These are phyloP conservation scores for Philotrypesis tridentata DNA, from an alignment of 1,140 invertebrate genomes.

Conservation along the genomic window DNA sequence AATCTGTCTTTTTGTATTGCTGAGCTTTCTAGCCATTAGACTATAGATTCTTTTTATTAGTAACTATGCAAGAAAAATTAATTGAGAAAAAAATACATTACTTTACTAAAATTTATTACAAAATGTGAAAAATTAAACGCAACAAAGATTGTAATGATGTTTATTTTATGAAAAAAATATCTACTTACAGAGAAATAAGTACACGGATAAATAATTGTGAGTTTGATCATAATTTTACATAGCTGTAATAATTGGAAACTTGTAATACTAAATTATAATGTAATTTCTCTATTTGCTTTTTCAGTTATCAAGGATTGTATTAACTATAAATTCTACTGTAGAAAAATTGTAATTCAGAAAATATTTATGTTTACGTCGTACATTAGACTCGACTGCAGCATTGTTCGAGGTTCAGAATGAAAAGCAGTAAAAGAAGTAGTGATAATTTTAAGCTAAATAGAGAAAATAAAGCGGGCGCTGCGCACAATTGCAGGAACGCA, in stretches of 20 bases:
- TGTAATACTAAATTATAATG: no score
- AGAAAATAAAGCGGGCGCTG: background rate
- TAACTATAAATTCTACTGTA: background rate
- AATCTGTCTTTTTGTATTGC: no score
- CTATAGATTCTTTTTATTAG: no score
- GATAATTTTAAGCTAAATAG: background rate
- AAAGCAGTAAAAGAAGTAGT: slow-evolving; percentile 5
- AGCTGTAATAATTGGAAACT: slow-evolving; percentile 20
- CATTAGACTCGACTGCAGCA: no score
- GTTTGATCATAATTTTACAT: slow-evolving; percentile 38
- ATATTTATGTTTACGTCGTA: no score
- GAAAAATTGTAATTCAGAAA: no score
- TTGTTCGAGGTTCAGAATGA: background rate
- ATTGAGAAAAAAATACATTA: no score
- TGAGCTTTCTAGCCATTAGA: no score
- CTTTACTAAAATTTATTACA: no score
- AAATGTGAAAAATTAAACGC: slow-evolving; percentile 11
- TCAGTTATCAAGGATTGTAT: background rate
- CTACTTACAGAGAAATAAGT: slow-evolving; percentile 39
- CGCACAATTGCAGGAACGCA: background rate
- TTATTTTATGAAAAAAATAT: slow-evolving; percentile 23
- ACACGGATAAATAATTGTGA: slow-evolving; percentile 38
- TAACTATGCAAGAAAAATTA: no score
- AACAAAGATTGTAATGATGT: slow-evolving; percentile 34
- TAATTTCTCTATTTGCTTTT: background rate